Conservation (phyloP, 2,113 vertebrate genomes). For the Cavia porcellus region DNA sequence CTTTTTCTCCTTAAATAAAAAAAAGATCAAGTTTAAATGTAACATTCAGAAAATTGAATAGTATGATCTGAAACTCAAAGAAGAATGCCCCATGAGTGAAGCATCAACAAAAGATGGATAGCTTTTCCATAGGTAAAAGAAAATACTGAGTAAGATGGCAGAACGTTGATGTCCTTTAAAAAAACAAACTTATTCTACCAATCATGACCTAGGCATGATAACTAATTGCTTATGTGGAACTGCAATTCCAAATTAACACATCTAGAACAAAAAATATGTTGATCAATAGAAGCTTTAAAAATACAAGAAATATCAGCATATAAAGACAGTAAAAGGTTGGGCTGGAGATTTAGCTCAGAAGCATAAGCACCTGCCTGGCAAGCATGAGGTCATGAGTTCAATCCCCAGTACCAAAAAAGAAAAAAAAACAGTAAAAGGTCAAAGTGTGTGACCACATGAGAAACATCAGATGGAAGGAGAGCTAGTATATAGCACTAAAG, state of each 20-base stretch:
- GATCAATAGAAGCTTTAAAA: neutral
- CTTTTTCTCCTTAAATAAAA: too few species aligned
- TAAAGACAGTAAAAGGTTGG: too few species aligned
- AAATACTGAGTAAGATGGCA: neutral
- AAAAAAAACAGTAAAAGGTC: too few species aligned
- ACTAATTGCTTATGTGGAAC: neutral
- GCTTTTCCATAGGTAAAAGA: neutral
- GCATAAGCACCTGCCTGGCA: too few species aligned
- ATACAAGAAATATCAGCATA: neutral
- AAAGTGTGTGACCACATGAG: neutral
- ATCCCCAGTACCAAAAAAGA: too few species aligned
- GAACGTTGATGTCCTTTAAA: neutral
- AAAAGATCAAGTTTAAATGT: neutral
- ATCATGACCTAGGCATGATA: neutral
- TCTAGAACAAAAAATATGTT: neutral
- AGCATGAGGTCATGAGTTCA: too few species aligned
- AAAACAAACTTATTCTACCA: neutral
- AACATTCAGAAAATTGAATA: slow-evolving; percentile 9
- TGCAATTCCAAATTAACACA: neutral
- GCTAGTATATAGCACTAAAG: neutral
- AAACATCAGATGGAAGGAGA: neutral
- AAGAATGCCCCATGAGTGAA: neutral
- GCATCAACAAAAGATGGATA: neutral
- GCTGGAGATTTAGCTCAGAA: too few species aligned
- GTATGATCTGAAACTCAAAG: neutral